Conservation (phyloP, 2,797 vertebrate species). For the Peromyscus aztecus region DNA sequence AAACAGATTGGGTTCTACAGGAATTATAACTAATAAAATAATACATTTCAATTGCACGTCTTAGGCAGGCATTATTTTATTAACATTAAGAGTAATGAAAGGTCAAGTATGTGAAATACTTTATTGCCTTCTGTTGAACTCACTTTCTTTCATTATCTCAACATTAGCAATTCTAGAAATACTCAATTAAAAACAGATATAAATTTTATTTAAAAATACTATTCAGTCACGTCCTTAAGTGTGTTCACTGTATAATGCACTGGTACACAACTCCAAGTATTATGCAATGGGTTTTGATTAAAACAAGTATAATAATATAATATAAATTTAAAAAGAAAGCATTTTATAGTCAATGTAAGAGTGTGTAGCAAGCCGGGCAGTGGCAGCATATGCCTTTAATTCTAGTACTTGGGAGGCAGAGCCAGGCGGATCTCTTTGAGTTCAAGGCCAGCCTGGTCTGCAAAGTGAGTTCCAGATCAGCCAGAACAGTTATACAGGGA, state of each 20-base stretch:
- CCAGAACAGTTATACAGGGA: background rate
- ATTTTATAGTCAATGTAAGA: slow-evolving; percentile 33
- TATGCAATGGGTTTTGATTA: slow-evolving; percentile 26
- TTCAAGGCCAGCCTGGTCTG: background rate
- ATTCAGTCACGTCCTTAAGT: background rate
- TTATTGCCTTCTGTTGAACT: slow-evolving; percentile 4
- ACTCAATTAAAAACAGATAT: slow-evolving; percentile 25
- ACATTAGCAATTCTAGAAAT: slow-evolving; percentile 67
- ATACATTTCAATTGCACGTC: slow-evolving; percentile 39
- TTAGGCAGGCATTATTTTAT: slow-evolving; percentile 61
- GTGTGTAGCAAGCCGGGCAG: background rate
- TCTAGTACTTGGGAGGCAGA: background rate
- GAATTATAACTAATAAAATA: slow-evolving; percentile 67
- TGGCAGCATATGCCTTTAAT: background rate
- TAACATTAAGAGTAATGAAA: slow-evolving; percentile 61
- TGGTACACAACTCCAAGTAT: background rate
- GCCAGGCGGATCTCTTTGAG: background rate
- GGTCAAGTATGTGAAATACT: slow-evolving; percentile 63
- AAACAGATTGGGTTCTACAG: slow-evolving; percentile 50
- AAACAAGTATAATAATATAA: slow-evolving; percentile 27
- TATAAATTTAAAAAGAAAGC: slow-evolving; percentile 30
- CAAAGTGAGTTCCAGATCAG: background rate
- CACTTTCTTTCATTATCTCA: slow-evolving; percentile 62
- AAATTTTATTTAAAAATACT: slow-evolving; percentile 55
- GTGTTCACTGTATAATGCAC: background rate